phyloP scores from a whole-genome alignment of 2,888 invertebrate species.

The Mythimna pallens region DNA sequence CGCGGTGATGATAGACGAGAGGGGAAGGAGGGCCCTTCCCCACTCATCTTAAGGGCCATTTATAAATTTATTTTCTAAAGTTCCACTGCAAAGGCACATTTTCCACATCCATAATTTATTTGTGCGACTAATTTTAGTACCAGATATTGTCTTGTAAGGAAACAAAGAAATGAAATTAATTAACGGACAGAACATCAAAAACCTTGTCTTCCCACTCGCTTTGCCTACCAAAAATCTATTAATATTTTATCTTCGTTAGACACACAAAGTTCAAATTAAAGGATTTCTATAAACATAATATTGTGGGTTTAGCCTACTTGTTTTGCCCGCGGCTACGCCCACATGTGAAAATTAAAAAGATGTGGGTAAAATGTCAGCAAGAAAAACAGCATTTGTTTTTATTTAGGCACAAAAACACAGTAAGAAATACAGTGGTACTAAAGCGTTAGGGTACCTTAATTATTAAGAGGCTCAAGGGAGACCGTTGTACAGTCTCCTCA shows the following conservation, averaged over 20 bases:
- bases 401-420: no score
- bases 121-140: not conserved
- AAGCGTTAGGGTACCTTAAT: no score
- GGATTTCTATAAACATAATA: not conserved
- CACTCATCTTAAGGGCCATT: no score
- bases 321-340: not conserved
- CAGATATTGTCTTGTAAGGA: not conserved
- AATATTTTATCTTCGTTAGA: not conserved
- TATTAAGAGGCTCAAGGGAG: no score
- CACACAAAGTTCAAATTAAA: not conserved
- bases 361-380: not conserved
- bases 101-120: not conserved
- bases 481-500: no score
- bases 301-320: not conserved
- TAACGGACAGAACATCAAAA: slow-evolving; percentile 4
- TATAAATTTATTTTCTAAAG: not conserved
- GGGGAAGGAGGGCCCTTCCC: no score
- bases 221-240: not conserved
- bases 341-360: not conserved
- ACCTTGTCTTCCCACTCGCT: not conserved
- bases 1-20: no score
- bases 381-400: not conserved
- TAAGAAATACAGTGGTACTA: no score
- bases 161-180: slow-evolving; percentile 11
- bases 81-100: not conserved